phyloP scores from a whole-genome alignment of 2,113 vertebrate species.

The Equus przewalskii region DNA sequence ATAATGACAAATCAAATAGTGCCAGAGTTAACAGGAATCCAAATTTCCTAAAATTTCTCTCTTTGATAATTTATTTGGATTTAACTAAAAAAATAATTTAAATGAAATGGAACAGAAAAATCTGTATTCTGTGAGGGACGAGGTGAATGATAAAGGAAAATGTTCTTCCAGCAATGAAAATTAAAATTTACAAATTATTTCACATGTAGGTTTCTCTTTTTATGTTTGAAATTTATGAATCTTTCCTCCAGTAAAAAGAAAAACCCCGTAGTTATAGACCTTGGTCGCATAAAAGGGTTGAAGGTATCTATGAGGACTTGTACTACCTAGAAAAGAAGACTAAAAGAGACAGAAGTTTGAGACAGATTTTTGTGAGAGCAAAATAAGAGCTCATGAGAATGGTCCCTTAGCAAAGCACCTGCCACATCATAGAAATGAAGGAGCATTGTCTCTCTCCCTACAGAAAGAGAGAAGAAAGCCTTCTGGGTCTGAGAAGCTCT shows the following conservation, averaged over 20 bases:
- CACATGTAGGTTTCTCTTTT: neutral
- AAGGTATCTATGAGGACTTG: neutral
- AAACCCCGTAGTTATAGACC: neutral
- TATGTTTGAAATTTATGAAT: neutral
- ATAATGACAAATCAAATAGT: neutral
- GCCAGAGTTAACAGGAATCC: neutral
- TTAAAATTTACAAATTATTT: neutral
- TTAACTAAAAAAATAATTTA: neutral
- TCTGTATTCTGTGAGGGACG: neutral
- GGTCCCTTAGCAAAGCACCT: neutral
- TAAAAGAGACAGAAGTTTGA: neutral
- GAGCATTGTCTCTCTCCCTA: neutral
- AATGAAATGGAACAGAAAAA: neutral
- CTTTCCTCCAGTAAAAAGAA: neutral
- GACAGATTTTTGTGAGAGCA: neutral
- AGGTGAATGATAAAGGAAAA: neutral
- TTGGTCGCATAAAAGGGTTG: neutral
- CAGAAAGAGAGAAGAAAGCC: neutral
- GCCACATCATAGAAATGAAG: neutral
- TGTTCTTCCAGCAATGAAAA: neutral
- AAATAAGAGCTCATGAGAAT: neutral
- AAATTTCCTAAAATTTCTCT: neutral
- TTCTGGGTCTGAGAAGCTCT: neutral
- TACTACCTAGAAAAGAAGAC: neutral
- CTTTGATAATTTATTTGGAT: neutral